Percentiles rank a stretch among this genome's conserved stretches.
Evolutionary conservation across 2,888 invertebrate species (phyloP).

Genomic region (Tetramorium bicarinatum): DNA sequence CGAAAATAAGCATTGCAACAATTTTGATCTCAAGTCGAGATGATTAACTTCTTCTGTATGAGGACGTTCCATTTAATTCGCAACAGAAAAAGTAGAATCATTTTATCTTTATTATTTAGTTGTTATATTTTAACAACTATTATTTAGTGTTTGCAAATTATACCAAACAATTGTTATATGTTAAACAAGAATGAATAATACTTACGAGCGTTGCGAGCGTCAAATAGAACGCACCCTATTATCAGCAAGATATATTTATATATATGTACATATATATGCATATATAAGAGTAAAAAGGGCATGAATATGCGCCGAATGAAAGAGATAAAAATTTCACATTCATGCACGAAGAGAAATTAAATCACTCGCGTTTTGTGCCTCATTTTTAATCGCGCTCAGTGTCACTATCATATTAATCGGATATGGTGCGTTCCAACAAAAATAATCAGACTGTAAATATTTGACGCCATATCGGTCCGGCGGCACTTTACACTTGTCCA

Average conservation of each 20-base stretch:
- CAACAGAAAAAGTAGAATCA: too few relatives aligned
- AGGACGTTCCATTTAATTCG: too few relatives aligned
- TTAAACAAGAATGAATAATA: too few relatives aligned
- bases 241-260: too few relatives aligned
- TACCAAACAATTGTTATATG: too few relatives aligned
- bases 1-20: neutral
- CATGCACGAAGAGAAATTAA: neutral
- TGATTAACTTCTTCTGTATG: neutral
- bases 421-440: neutral
- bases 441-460: conserved; percentile 43
- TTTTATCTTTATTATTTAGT: too few relatives aligned
- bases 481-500: neutral
- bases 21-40: neutral
- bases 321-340: neutral
- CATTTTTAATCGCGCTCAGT: conserved; percentile 4
- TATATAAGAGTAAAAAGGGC: too few relatives aligned
- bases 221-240: too few relatives aligned
- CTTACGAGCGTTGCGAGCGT: too few relatives aligned
- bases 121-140: too few relatives aligned
- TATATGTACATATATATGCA: too few relatives aligned
- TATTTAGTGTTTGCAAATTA: too few relatives aligned
- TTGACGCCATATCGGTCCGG: neutral
- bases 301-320: neutral
- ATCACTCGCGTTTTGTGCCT: neutral
- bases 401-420: conserved; percentile 12